Base-by-base conservation (phyloP, 1,140 invertebrate genomes). In the Pteromalus puparum region DNA sequence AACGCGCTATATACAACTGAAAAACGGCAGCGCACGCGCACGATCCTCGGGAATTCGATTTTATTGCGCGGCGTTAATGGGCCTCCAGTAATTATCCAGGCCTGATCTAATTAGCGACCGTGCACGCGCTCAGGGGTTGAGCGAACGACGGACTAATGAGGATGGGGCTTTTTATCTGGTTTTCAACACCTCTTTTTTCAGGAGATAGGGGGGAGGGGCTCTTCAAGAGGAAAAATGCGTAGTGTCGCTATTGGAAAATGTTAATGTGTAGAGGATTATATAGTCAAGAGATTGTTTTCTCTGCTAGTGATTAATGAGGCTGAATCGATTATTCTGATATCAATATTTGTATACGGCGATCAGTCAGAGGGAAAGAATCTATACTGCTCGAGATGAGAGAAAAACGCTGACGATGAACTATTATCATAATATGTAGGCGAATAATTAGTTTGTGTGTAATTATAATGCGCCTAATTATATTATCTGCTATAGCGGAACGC, bases 91-190 rank as follows among this genome's bases (percentile, higher is more conserved):
- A 85, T 86, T 86, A 82, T 84, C 76, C 61, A 70, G 28, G 81
- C 82, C 86, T 82, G 53, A 81, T 83, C 82, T 85, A 86, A 87
- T 87, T 84, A 81, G 72, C 70, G 61, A 42, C 61, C 73, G 26
- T 61, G 70, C 34, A 53, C 72, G 34, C 48, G 53, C 53, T 18
- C 5, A 15, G 24, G 24, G 15, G 67, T 28, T 61, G 65, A 42
- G 30, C 34, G 24, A 38, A 42, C 67, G 24, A 24, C 38, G 24
- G 12, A 18, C 78, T 80, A 80, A 80, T 72, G 78, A 48, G 78
- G 78, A 46, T 21, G 24, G 24, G 42, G 30, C 28, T 79, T 30
- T 77, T 26, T 77, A 76, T 70, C 21, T 28, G 67, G 1, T 70
- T 28, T 70, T 70, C 67, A 28, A 26, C 67, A 12, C 67, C 67